Evolutionary conservation across 2,113 vertebrate species (phyloP).

Genomic region (Clupea harengus): DNA sequence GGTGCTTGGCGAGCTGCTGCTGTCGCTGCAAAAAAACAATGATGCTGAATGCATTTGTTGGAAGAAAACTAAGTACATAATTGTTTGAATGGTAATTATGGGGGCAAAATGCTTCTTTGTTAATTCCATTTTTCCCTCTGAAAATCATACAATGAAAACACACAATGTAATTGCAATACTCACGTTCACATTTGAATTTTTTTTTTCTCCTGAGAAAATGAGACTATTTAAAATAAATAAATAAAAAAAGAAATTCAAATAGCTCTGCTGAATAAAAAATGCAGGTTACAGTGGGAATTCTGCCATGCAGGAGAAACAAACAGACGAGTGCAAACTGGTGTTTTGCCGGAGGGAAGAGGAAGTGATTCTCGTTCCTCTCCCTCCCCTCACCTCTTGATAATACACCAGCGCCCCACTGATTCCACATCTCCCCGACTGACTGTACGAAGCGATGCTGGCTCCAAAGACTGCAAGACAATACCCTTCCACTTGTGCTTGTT

Average conservation of each 20-base stretch:
- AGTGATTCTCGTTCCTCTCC: conserved; percentile 29
- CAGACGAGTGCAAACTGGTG: conserved; percentile 6
- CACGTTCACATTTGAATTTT: conserved; percentile 55
- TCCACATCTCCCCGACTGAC: not conserved
- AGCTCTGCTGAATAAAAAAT: not conserved
- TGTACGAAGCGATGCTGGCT: too few species aligned
- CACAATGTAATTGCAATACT: conserved; percentile 67
- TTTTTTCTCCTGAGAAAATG: conserved; percentile 60
- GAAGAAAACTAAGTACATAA: conserved; percentile 83
- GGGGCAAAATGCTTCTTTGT: conserved; percentile 79
- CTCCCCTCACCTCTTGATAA: not conserved
- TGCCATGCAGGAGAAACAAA: conserved; percentile 7
- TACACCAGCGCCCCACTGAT: not conserved
- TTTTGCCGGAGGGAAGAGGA: conserved; percentile 15
- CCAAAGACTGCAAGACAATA: not conserved
- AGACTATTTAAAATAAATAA: conserved; percentile 39
- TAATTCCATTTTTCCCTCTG: conserved; percentile 70
- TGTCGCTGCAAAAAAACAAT: conserved; percentile 65
- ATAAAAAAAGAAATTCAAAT: not conserved
- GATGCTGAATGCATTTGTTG: conserved; percentile 80
- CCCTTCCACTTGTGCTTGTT: not conserved
- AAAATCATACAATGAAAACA: conserved; percentile 63
- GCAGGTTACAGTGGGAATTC: not conserved
- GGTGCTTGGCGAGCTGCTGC: conserved; percentile 73
- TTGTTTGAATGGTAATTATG: conserved; percentile 79